These are phyloP conservation scores for Ciona savignyi DNA, from an alignment of 23 tunicate species.

Conservation along the genomic window DNA sequence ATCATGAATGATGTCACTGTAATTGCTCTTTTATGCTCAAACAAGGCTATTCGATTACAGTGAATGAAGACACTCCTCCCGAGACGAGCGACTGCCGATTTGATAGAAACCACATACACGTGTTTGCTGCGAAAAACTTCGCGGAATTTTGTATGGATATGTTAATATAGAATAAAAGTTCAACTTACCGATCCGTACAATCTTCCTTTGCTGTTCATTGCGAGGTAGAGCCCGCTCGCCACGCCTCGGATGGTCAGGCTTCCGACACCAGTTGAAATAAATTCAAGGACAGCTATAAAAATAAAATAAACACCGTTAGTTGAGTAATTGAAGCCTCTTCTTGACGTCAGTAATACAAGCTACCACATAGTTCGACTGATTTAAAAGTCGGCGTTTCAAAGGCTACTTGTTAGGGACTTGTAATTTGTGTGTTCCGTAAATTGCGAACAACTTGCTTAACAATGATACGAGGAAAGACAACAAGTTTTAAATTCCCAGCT, in stretches of 20 bases:
- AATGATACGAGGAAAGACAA: not conserved
- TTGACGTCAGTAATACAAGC: constrained; percentile 18
- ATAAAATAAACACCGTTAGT: constrained; percentile 1
- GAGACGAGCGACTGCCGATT: not conserved
- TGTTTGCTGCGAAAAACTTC: not conserved
- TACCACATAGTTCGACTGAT: not conserved
- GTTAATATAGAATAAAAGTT: not conserved
- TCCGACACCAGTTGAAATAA: constrained; percentile 58
- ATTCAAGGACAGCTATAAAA: constrained; percentile 82
- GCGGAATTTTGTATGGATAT: not conserved
- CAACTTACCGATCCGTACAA: constrained; percentile 89
- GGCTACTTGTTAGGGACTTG: not conserved
- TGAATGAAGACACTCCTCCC: not conserved
- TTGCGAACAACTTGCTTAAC: not conserved
- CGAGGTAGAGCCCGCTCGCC: constrained; percentile 75
- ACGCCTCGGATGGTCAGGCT: constrained; percentile 74
- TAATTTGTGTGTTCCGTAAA: not conserved
- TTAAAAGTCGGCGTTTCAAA: not conserved
- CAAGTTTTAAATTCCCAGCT: not conserved
- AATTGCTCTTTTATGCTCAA: not conserved
- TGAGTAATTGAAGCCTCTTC: constrained; percentile 1
- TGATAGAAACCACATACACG: not conserved
- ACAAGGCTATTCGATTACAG: not conserved
- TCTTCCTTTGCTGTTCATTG: constrained; percentile 76
- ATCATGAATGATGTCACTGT: not conserved